Conservation (phyloP, 2,113 vertebrate species). For the Cettia cetti region DNA sequence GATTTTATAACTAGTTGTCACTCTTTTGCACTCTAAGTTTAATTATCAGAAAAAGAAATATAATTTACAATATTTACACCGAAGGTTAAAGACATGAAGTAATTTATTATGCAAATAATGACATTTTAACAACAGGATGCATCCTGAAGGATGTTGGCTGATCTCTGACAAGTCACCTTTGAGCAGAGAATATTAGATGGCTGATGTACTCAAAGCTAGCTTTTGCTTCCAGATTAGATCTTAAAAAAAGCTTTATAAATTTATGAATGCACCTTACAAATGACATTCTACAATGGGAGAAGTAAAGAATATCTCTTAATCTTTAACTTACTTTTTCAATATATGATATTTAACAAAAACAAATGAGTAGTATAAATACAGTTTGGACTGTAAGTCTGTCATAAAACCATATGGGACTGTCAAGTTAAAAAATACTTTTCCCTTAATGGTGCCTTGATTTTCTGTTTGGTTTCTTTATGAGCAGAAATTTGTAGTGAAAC, state of each 20-base stretch:
- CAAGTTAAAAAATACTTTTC: background rate
- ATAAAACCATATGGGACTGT: background rate
- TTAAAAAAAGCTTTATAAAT: background rate
- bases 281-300: background rate
- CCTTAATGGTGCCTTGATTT: background rate
- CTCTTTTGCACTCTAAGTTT: background rate
- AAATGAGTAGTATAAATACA: background rate
- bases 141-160: background rate
- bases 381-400: background rate
- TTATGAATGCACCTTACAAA: background rate
- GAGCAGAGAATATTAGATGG: background rate
- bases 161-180: background rate
- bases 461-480: background rate
- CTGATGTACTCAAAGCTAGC: background rate
- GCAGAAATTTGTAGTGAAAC: background rate
- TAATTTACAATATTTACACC: background rate
- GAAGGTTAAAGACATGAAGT: conserved; percentile 11
- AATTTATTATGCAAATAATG: conserved; percentile 19
- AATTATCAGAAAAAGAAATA: conserved; percentile 39
- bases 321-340: background rate
- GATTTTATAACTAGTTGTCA: conserved; percentile 10
- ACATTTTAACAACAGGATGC: conserved; percentile 15
- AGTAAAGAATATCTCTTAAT: background rate
- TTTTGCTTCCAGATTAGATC: background rate
- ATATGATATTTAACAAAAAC: background rate